Base-by-base conservation (phyloP, 2,888 invertebrate species). In the Blomia tropicalis region DNA sequence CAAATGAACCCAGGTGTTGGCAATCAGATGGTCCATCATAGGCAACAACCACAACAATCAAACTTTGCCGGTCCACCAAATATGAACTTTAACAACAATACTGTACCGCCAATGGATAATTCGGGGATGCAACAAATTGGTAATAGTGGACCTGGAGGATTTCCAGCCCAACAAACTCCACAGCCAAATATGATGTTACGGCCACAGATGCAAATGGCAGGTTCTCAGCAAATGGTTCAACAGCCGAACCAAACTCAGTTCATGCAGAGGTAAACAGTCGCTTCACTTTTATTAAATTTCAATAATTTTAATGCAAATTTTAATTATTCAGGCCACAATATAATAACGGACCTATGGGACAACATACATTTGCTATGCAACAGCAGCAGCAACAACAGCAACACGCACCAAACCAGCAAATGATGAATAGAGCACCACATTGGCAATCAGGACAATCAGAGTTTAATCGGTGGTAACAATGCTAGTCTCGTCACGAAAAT, bases 321-420 rank as follows among this genome's bases (percentile, higher is more conserved):
- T 41, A n/a, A 17, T 17, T 7, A 59, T 59, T 25, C 25, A 67
- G 67, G 32, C 58, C 67, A 32, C 67, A 67, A 31, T 67, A 67
- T 54, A 53, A 58, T 2, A 68, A 67, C 58, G 68, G 67, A 2
- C 65, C 68, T 0, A 66, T 67, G 32, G 65, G 66, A 51, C 67
- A 67, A 54, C 43, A 51, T 44, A 4, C 32, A 25, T 23, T 32
- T 14, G 4, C 31, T 58, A 25, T 17, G 11, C 61, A 22, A 43
- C 65, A 66, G 19, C 64, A 63, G 31, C 64, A 64, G 25, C 66
- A 64, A 25, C 27, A 5, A 27, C 58, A 58, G 2, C 60, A 47
- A 22, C 58, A 44, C 17, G 41, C 31, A 29, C 54, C 32, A n/a
- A 65, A 65, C 14, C 66, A 67, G 36, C 67, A 67, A 22, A 61